Percentiles rank a stretch among this genome's conserved stretches.
These are phyloP conservation scores for Vireo griseus DNA, from an alignment of 2,797 vertebrate genomes.

Conservation along the genomic window DNA sequence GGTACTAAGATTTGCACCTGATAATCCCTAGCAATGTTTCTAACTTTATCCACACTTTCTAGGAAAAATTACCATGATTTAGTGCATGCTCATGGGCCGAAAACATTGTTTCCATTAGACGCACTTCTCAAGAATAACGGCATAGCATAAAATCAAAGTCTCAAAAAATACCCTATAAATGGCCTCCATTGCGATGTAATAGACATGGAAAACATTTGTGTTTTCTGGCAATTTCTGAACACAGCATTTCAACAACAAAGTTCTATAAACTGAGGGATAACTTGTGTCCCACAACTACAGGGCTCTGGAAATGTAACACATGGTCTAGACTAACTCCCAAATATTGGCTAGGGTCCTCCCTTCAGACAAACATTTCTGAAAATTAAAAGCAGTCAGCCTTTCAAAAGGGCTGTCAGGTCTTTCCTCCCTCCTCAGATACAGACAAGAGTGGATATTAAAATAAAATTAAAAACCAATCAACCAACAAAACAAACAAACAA, in stretches of 20 bases:
- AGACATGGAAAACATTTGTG: slow-evolving; percentile 26
- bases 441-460: background rate
- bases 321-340: background rate
- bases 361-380: background rate
- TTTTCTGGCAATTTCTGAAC: background rate
- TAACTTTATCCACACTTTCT: background rate
- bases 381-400: background rate
- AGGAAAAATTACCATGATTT: slow-evolving; percentile 6
- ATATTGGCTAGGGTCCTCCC: background rate
- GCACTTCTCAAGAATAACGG: slow-evolving; percentile 48
- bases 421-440: background rate
- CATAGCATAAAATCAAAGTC: slow-evolving; percentile 4
- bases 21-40: background rate
- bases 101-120: background rate
- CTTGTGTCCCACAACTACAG: background rate
- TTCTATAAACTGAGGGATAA: background rate
- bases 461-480: background rate
- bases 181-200: background rate
- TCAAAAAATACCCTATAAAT: background rate
- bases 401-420: background rate
- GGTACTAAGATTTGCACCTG: background rate
- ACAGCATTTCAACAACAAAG: background rate
- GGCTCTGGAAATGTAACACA: background rate
- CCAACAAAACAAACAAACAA: background rate
- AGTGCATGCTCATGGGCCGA: background rate